phyloP scores from a whole-genome alignment of 2,797 vertebrate species.

The Brotula barbata region DNA sequence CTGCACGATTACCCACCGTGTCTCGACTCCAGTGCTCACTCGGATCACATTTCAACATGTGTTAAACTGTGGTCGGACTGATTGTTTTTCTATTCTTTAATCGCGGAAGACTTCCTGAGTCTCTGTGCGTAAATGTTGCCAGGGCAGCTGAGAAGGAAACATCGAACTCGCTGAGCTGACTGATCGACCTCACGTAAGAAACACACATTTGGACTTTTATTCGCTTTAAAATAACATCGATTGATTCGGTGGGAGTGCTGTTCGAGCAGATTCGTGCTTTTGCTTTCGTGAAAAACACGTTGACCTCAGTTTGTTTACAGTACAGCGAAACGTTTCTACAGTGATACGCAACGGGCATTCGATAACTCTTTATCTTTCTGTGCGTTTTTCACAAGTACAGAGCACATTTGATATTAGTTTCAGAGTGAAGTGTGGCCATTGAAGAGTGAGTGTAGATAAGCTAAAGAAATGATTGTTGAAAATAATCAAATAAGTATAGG shows the following conservation, averaged over 20 bases:
- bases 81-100: not conserved
- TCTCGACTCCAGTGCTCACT: not conserved
- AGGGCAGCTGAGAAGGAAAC: slow-evolving; percentile 38
- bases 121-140: not conserved
- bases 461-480: not conserved
- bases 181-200: slow-evolving; percentile 48
- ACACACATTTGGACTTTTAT: too few species aligned
- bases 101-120: slow-evolving; percentile 29
- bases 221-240: too few species aligned
- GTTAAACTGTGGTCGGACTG: slow-evolving; percentile 30
- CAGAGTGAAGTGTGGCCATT: not conserved
- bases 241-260: too few species aligned
- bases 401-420: too few species aligned
- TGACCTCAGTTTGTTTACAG: too few species aligned
- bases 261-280: too few species aligned
- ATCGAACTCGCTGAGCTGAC: slow-evolving; percentile 1
- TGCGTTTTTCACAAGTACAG: too few species aligned
- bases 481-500: too few species aligned
- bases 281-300: too few species aligned
- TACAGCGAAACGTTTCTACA: too few species aligned
- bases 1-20: not conserved
- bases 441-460: not conserved
- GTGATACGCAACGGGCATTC: too few species aligned
- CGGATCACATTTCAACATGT: not conserved
- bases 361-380: too few species aligned